A percentile compares a stretch with the other conserved stretches of the same genome.
Conservation (phyloP, 2,113 vertebrate species). For the Lepidothrix coronata region DNA sequence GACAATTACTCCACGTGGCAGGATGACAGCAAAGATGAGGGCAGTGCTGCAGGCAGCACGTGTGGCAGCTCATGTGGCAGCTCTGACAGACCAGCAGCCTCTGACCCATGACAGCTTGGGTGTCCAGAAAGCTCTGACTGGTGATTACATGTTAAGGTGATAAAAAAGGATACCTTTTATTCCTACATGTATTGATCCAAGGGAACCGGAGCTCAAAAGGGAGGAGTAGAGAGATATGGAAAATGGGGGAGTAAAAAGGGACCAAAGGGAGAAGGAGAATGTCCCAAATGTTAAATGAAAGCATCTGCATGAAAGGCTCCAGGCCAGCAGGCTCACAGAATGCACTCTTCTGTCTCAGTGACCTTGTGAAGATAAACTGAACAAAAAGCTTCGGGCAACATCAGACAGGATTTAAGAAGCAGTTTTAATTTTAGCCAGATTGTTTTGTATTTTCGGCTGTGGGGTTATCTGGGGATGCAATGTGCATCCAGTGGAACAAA, state of each 20-base stretch:
- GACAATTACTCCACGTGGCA: neutral
- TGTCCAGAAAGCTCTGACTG: neutral
- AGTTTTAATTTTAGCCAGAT: slow-evolving; percentile 71
- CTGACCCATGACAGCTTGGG: neutral
- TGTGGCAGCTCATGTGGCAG: neutral
- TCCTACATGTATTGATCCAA: neutral
- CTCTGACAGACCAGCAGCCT: neutral
- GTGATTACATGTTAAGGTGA: neutral
- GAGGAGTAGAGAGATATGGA: neutral
- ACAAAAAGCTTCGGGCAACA: slow-evolving; percentile 62
- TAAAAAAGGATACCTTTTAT: neutral
- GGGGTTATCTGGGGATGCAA: slow-evolving; percentile 56
- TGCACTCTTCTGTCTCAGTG: slow-evolving; percentile 60
- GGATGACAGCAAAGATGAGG: slow-evolving; percentile 13
- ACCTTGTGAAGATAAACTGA: slow-evolving; percentile 57
- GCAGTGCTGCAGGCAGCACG: neutral
- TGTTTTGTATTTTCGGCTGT: slow-evolving; percentile 29
- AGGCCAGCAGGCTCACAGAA: slow-evolving; percentile 20
- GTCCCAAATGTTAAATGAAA: neutral
- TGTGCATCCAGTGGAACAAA: slow-evolving; percentile 12
- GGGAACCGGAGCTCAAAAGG: neutral
- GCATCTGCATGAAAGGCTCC: slow-evolving; percentile 15
- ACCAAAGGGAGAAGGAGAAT: neutral
- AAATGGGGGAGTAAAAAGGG: neutral
- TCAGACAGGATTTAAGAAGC: slow-evolving; percentile 54